A percentile compares a stretch with the other conserved stretches of the same genome.
phyloP scores from a whole-genome alignment of 2,888 invertebrate genomes.

The Athetis lepigone region DNA sequence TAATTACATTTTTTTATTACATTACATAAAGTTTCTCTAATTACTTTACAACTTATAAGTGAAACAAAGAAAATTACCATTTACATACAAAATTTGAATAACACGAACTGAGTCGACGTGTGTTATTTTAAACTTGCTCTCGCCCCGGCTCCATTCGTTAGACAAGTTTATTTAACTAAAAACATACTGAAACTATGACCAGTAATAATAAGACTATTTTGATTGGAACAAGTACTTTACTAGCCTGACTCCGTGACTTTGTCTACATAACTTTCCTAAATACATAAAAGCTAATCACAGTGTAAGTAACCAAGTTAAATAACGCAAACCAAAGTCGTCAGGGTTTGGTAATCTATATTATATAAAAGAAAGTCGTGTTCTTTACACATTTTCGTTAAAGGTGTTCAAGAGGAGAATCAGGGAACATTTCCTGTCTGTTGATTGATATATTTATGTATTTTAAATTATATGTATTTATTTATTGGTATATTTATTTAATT shows the following conservation, averaged over 20 bases:
- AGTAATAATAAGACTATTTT: constrained; percentile 13
- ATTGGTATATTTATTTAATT: too few species aligned
- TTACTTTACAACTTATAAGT: not conserved
- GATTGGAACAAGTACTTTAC: not conserved
- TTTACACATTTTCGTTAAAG: too few species aligned
- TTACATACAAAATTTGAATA: constrained; percentile 1
- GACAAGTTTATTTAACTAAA: not conserved
- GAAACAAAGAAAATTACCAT: constrained; percentile 6
- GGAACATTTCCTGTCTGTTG: too few species aligned
- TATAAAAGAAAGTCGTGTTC: too few species aligned
- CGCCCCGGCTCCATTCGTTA: not conserved
- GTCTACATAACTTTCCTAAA: not conserved
- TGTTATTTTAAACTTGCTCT: constrained; percentile 10
- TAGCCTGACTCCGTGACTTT: not conserved
- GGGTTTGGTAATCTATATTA: too few species aligned
- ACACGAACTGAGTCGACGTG: not conserved
- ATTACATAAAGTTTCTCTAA: not conserved
- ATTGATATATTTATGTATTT: too few species aligned
- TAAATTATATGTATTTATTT: too few species aligned
- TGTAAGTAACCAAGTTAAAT: too few species aligned
- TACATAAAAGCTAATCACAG: not conserved
- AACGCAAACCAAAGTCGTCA: too few species aligned
- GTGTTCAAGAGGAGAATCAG: too few species aligned
- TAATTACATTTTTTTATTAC: too few species aligned
- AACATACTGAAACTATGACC: not conserved